phyloP scores from a whole-genome alignment of 2,888 invertebrate genomes.

The Therioaphis trifolii region DNA sequence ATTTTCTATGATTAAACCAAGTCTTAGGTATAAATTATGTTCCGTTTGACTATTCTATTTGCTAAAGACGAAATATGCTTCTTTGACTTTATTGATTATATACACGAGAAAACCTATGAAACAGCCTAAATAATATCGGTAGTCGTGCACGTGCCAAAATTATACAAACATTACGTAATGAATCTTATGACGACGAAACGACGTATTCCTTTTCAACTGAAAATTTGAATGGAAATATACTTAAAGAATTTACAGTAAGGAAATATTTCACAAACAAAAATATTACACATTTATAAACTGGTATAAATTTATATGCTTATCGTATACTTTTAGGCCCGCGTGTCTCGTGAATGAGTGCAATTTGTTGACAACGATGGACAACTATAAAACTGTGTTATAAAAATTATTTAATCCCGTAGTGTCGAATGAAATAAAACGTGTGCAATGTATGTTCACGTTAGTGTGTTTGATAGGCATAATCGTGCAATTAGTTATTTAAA shows the following conservation, averaged over 20 bases:
- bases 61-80: background rate
- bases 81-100: background rate
- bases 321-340: too few relatives aligned
- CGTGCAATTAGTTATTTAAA: background rate
- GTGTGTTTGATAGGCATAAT: conserved; percentile 25
- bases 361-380: too few relatives aligned
- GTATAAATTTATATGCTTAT: too few relatives aligned
- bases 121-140: conserved; percentile 9
- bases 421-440: background rate
- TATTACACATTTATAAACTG: too few relatives aligned
- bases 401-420: too few relatives aligned
- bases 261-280: too few relatives aligned
- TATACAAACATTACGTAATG: background rate
- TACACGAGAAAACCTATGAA: conserved; percentile 1
- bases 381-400: too few relatives aligned
- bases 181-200: conserved; percentile 2
- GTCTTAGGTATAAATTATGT: too few relatives aligned
- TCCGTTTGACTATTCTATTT: background rate
- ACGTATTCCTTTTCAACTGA: conserved; percentile 7
- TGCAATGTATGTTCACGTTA: background rate
- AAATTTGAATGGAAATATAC: background rate
- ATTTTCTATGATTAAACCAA: background rate
- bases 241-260: too few relatives aligned
- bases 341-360: too few relatives aligned
- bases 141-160: conserved; percentile 26